Base-by-base conservation (phyloP, 2,797 vertebrate genomes). In the Chelmon rostratus region DNA sequence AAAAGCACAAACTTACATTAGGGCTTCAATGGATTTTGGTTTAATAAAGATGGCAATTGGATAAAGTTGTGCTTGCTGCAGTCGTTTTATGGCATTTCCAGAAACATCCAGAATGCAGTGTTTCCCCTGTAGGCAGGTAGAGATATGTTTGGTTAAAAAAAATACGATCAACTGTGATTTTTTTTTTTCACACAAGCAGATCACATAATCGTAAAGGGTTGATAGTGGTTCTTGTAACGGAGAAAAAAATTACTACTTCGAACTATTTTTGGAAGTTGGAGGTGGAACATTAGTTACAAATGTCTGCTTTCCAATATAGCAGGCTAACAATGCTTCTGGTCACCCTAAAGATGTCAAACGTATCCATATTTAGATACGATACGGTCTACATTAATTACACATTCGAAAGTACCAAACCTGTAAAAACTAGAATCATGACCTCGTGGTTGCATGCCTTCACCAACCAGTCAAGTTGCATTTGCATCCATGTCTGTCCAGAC, bases 91-190 rank as follows among this genome's bases (percentile, higher is more conserved):
- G 73, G 98, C 98, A 74, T 99, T 99, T 87, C 98, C 98, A 68
- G 98, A 99, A 81, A 99, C 98, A 61, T 99, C 98, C 93, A 99
- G 95, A 92, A 99, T 99, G 94, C 98, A 99, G 93, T 99, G 98
- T 86, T 99, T 99, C 87, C 98, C 98, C 98, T 99, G 92, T 3
- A 53, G 74, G 25, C 16, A 75, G 38, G n/a, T 3, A 65, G 35
- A 85, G 25, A 50, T 1, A 35, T 0, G 11, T 40, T 59, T 23
- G 12, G 40, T 73, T 74, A 52, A 47, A 23, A 54, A 42, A 31
- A 23, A 86, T 8, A 53, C 31, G 38, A 3, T 46, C 73, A 57
- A 73, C 6, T 25, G 35, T 38, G 16, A 57, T 31, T 31, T 11
- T 65, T 64, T 70, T 68, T n/a, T 15, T 25, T 71, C 31, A 57